Evolutionary conservation across 2,888 invertebrate genomes (phyloP).

Genomic region (Malacosoma neustria): DNA sequence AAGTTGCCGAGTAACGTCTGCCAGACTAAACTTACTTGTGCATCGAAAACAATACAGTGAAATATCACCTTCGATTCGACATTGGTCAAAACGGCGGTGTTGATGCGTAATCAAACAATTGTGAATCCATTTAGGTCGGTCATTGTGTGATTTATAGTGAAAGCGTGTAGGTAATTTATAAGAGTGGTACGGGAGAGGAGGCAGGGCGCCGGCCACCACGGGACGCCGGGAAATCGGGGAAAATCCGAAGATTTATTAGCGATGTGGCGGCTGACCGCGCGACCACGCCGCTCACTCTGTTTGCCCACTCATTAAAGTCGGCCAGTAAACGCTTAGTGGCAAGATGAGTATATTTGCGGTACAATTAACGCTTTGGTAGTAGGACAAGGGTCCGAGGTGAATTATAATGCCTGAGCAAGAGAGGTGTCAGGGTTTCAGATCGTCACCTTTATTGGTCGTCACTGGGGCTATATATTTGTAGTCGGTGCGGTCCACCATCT

Average conservation of each 20-base stretch:
- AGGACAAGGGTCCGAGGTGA: slow-evolving; percentile 58
- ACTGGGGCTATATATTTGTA: slow-evolving; percentile 15
- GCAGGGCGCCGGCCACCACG: slow-evolving; percentile 39
- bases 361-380: slow-evolving; percentile 67
- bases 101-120: slow-evolving; percentile 67
- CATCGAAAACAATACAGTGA: slow-evolving; percentile 34
- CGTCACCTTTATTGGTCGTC: slow-evolving; percentile 14
- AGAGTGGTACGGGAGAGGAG: slow-evolving; percentile 55
- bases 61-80: slow-evolving; percentile 33
- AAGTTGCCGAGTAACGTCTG: slow-evolving; percentile 48
- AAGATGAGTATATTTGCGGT: slow-evolving; percentile 72
- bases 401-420: slow-evolving; percentile 15
- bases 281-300: slow-evolving; percentile 50
- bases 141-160: slow-evolving; percentile 69
- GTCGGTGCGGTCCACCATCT: slow-evolving; percentile 25
- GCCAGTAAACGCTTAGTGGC: slow-evolving; percentile 65
- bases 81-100: slow-evolving; percentile 37
- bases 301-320: slow-evolving; percentile 71
- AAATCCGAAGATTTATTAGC: slow-evolving; percentile 69
- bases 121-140: slow-evolving; percentile 67
- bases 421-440: no score
- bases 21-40: slow-evolving; percentile 23
- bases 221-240: slow-evolving; percentile 68
- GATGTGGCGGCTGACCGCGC: slow-evolving; percentile 45
- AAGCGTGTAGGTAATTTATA: slow-evolving; percentile 73